Base-by-base conservation (phyloP, 1,140 invertebrate species). In the Schlechtendalia chinensis region DNA sequence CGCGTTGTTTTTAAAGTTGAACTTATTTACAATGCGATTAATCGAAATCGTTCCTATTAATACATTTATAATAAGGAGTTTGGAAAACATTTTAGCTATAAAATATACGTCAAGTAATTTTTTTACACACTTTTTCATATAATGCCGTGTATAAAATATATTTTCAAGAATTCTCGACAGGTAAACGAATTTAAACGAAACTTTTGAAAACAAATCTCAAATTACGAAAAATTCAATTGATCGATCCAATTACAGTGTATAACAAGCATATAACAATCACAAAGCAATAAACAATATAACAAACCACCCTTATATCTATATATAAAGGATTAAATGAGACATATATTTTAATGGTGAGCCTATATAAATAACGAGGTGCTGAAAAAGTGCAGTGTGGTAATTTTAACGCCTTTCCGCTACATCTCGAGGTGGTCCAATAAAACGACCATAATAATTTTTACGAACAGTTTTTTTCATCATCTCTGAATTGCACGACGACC, bases 361-460 rank as follows among this genome's bases (percentile, higher is more conserved):
- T 50, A 22, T 32, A n/a, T 58, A 32, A 47, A 47, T 27, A 50
- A 63, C 8, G 22, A 50, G 58, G 58, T 79, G 75, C 53, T 54
- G 14, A 79, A 61, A 47, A 24, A 77, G 29, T 11, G n/a, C 53
- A 61, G 24, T 19, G 39, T 45, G 75, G 47, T 63, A 79, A 63
- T 79, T 50, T 47, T 79, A 58, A 79, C 75, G 75, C 39, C 75
- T 79, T 63, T 79, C 75, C 22, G 75, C 22, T 50, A 61, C 22
- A 29, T 79, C 58, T 17, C 53, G 8, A 39, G 8, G 32, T 39
- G 32, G 24, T 72, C 50, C 10, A 79, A 79, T 79, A 79, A 79
- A 61, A 79, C 22, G 1, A n/a, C 17, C 32, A 29, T 61, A 79
- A 79, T 61, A 45, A 24, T 75, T 56, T 75, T 75, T 50, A 14